These are phyloP conservation scores for Leucoraja erinaceus DNA, from an alignment of 2,113 vertebrate species.

Conservation along the genomic window DNA sequence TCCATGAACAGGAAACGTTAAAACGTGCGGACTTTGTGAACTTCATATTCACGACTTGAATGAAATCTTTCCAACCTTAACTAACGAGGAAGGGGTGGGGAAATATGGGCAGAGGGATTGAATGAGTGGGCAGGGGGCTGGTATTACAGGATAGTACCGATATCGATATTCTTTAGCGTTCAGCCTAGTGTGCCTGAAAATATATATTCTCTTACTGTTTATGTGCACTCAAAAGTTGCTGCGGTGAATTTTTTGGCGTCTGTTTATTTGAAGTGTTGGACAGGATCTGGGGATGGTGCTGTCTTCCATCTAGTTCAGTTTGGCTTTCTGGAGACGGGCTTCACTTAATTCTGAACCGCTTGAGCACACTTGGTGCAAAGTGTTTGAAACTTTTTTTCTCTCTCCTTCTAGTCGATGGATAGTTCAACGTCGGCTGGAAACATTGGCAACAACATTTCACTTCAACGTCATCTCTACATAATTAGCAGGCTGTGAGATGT, in stretches of 20 bases:
- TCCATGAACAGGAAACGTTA: neutral
- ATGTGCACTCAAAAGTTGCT: neutral
- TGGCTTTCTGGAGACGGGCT: neutral
- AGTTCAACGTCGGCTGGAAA: neutral
- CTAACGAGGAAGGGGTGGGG: neutral
- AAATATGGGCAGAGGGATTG: neutral
- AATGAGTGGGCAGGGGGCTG: neutral
- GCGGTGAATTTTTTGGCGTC: neutral
- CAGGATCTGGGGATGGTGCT: neutral
- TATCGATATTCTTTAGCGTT: neutral
- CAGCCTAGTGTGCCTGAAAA: neutral
- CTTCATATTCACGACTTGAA: neutral
- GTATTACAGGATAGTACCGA: neutral
- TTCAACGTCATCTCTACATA: neutral
- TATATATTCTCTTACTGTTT: slow-evolving; percentile 16
- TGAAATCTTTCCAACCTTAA: neutral
- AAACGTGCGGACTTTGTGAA: neutral
- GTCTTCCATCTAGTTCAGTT: neutral
- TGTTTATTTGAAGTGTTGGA: neutral
- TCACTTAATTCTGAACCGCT: neutral
- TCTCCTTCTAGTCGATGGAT: no score
- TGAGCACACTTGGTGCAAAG: neutral
- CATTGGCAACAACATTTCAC: neutral
- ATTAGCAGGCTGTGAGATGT: neutral
- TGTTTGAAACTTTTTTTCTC: neutral